Base-by-base conservation (phyloP, 1,140 invertebrate species). In the Arion vulgaris region DNA sequence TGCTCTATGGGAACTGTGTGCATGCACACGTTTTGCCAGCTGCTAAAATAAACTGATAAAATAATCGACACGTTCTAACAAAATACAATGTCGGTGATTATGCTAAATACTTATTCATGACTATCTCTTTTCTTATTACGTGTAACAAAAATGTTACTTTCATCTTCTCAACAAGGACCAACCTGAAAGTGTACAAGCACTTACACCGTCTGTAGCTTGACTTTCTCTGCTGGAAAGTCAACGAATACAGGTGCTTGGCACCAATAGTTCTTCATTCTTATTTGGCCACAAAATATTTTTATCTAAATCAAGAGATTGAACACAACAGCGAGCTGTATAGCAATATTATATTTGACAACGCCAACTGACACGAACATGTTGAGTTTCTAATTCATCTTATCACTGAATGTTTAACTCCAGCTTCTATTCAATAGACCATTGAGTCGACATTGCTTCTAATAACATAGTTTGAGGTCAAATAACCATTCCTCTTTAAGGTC, bases 341-440 rank as follows among this genome's bases (percentile, higher is more conserved):
- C 62, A 32, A 32, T 9, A 32, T 57, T 57, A 11, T 66, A 34
- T 66, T 66, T 32, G 7, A 66, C 28, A 32, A 7, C 28, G 62
- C 62, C 62, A 28, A 7, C 62, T 66, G 28, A 66, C 28, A 66
- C 28, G 28, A 66, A 23, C n/a, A 66, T 13, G 19, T 66, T 7
- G 28, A 66, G 62, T 28, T n/a, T 66, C 62, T 66, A 32, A 32
- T 66, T 66, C 62, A 66, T 5, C n/a, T 28, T 28, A 66, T 2
- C 62, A 5, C 11, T 9, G 62, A 66, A 28, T 66, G 62, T 66
- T 66, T 28, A 66, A 66, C 62, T 66, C 28, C 17, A 66, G 28
- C n/a, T 32, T 66, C 62, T 66, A 66, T 66, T 66, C n/a, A 66
- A 66, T 32, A 32, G 62, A 66, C 62, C 28, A 66, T 66, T 66